A percentile compares a stretch with the other conserved stretches of the same genome.
Evolutionary conservation across 2,113 vertebrate genomes (phyloP).

Genomic region (Nicator chloris): DNA sequence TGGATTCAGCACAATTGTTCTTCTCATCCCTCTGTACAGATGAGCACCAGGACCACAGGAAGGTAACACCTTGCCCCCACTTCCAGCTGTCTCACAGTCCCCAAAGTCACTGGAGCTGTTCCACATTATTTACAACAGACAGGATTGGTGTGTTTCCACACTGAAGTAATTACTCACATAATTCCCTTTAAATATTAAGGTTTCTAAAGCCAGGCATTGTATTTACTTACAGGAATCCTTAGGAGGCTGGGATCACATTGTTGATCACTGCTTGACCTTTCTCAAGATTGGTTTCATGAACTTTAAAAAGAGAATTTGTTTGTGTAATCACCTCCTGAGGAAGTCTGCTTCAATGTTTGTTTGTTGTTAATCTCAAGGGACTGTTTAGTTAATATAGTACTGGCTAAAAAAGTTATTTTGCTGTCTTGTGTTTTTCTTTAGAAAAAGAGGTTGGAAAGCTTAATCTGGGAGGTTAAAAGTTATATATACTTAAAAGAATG

Average conservation of each 20-base stretch:
- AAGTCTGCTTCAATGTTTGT: conserved; percentile 44
- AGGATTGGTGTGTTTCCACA: background rate
- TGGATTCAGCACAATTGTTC: background rate
- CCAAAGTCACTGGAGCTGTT: background rate
- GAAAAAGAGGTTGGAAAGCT: conserved; percentile 7
- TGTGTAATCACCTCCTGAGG: conserved; percentile 58
- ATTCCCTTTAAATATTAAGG: conserved; percentile 28
- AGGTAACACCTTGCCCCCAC: background rate
- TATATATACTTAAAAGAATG: background rate
- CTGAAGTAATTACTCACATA: conserved; percentile 25
- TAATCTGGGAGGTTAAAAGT: conserved; percentile 38
- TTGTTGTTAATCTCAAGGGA: conserved; percentile 55
- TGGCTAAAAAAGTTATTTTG: conserved; percentile 25
- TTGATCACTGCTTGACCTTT: conserved; percentile 56
- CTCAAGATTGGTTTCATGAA: conserved; percentile 65
- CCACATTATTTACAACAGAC: background rate
- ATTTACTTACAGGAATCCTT: conserved; percentile 45
- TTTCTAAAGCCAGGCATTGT: background rate
- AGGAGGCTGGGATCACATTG: conserved; percentile 3
- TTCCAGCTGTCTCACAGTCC: background rate
- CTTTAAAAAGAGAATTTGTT: conserved; percentile 62
- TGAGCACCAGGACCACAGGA: background rate
- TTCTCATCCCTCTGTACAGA: background rate
- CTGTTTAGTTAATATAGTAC: conserved; percentile 31
- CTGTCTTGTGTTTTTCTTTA: background rate